A percentile compares a stretch with the other conserved stretches of the same genome.
These are phyloP conservation scores for Acanthurus leucopareius DNA, from an alignment of 2,797 vertebrate genomes.

Conservation along the genomic window DNA sequence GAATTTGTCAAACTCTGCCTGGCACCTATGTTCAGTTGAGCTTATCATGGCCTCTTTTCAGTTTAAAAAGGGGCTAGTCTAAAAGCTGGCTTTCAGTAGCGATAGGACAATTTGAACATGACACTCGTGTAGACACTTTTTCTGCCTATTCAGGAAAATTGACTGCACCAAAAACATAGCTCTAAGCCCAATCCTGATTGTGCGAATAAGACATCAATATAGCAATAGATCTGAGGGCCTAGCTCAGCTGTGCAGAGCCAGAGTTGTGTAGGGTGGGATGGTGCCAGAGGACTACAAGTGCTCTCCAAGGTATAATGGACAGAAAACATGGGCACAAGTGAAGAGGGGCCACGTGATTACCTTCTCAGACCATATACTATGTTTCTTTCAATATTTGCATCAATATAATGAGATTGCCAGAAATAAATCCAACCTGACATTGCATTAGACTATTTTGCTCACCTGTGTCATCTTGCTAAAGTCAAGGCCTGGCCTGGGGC, in stretches of 20 bases:
- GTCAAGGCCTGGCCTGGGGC: conserved; percentile 88
- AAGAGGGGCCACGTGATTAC: neutral
- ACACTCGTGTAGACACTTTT: neutral
- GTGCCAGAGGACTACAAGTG: conserved; percentile 1
- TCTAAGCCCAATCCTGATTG: neutral
- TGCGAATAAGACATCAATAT: neutral
- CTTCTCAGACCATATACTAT: neutral
- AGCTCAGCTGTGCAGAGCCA: neutral
- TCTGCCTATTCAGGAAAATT: neutral
- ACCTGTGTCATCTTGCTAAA: conserved; percentile 94
- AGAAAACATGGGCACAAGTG: neutral
- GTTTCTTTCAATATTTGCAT: neutral
- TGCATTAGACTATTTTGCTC: conserved; percentile 25
- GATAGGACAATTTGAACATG: neutral
- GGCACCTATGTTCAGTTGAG: neutral
- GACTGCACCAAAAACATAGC: neutral
- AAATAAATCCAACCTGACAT: neutral
- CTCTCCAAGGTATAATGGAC: neutral
- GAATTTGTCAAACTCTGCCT: neutral
- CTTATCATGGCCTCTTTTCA: neutral
- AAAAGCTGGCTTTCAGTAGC: neutral
- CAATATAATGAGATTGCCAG: neutral
- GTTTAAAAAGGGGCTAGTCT: neutral
- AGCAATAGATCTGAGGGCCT: neutral
- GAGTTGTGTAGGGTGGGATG: neutral